phyloP scores from a whole-genome alignment of 1,140 invertebrate genomes.

The Dinoponera quadriceps region DNA sequence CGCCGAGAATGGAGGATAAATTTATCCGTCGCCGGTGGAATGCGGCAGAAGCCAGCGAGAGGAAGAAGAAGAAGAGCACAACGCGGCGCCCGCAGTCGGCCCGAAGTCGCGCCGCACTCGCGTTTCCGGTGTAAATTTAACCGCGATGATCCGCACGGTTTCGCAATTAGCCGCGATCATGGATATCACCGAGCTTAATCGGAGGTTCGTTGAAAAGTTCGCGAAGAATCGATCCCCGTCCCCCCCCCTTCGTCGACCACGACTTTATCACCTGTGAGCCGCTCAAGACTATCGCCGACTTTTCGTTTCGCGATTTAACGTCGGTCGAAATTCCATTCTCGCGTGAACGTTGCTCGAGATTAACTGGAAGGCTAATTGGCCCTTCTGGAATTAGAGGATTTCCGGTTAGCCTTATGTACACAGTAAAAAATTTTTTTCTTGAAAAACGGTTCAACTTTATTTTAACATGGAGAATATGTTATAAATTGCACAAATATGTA shows the following conservation, averaged over 20 bases:
- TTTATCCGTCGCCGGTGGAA: slow-evolving; percentile 43
- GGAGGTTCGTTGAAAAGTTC: slow-evolving; percentile 29
- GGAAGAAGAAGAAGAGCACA: slow-evolving; percentile 34
- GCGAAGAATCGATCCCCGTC: too few relatives aligned
- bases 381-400: too few relatives aligned
- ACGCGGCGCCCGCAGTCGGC: not conserved
- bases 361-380: not conserved
- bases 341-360: not conserved
- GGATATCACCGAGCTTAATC: slow-evolving; percentile 30
- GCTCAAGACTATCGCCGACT: not conserved
- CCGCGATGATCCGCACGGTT: slow-evolving; percentile 42
- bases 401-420: too few relatives aligned
- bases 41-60: slow-evolving; percentile 50
- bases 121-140: slow-evolving; percentile 54
- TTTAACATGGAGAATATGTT: too few relatives aligned
- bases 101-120: not conserved
- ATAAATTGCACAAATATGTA: too few relatives aligned
- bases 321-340: too few relatives aligned
- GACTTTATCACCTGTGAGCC: slow-evolving; percentile 9
- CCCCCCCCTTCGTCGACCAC: not conserved
- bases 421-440: too few relatives aligned
- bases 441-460: too few relatives aligned
- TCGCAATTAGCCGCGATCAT: slow-evolving; percentile 45
- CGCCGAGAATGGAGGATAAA: slow-evolving; percentile 55
- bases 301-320: too few relatives aligned